phyloP scores from a whole-genome alignment of 2,113 vertebrate genomes.

The Callaeas wilsoni region DNA sequence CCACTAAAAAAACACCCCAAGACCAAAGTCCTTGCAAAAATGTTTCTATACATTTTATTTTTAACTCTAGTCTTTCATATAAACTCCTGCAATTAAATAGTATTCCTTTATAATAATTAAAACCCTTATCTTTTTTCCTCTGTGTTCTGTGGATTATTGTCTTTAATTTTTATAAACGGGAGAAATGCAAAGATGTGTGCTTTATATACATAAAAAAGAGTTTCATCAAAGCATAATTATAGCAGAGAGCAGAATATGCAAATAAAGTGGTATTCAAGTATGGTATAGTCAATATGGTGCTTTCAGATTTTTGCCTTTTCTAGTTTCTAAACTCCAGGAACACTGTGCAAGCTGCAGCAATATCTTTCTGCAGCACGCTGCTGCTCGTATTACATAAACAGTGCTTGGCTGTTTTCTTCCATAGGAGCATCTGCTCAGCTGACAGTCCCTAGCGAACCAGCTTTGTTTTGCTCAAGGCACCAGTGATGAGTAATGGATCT shows the following conservation, averaged over 20 bases:
- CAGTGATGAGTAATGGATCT: conserved; percentile 84
- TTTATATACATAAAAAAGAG: not conserved
- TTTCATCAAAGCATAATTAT: not conserved
- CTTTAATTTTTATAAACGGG: not conserved
- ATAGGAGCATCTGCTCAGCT: conserved; percentile 73
- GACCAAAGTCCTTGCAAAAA: not conserved
- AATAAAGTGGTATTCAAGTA: not conserved
- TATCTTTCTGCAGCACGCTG: conserved; percentile 43
- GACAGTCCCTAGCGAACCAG: conserved; percentile 74
- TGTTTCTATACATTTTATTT: not conserved
- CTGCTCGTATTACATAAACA: conserved; percentile 79
- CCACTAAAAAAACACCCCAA: fast-evolving
- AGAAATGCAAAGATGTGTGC: not conserved
- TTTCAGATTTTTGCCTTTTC: not conserved
- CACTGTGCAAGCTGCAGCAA: conserved; percentile 2
- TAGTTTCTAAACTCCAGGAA: conserved; percentile 2
- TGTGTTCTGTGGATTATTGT: not conserved
- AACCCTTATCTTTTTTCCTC: not conserved
- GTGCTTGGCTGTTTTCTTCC: conserved; percentile 73
- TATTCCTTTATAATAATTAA: not conserved
- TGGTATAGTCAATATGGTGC: not conserved
- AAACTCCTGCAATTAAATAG: not conserved
- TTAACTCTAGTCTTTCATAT: not conserved
- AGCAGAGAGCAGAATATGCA: not conserved
- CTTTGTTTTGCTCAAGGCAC: conserved; percentile 82